Evolutionary conservation across 2,113 vertebrate genomes (phyloP), one percentile per base, ranked within the genome.

Genomic region (Hemiscyllium ocellatum): DNA sequence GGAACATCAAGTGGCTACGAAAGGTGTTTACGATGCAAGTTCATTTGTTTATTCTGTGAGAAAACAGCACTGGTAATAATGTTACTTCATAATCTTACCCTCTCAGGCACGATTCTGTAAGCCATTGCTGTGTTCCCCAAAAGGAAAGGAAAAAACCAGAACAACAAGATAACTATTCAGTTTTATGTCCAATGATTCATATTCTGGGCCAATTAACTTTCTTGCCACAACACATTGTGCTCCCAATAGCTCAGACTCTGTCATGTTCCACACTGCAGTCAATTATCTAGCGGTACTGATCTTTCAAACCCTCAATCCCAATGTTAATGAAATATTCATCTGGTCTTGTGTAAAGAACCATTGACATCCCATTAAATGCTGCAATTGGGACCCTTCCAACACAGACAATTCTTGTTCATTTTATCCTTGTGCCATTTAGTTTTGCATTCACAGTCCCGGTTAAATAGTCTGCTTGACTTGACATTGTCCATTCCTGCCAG

Each of bases 321-420:
- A 93, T 68, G n/a, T 93, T 93, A 37, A 93, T 93, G 89, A 93
- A 93, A 93, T 93, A 93, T 93, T 93, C 89, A 93, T 93, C 61
- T 33, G 6, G 89, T 68, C 22, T 61, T 37, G n/a, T 93, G 89
- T 93, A 93, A 93, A 68, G 89, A 66, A 68, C n/a, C 61, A 66
- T 42, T 91, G 61, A 93, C 89, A 93, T 93, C 61, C n/a, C 33
- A 93, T 93, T 93, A 66, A 93, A 37, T 66, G 1, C 61, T 93
- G 19, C 19, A n/a, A 12, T 61, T 93, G 89, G 56, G 61, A 37
- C 65, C 19, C 61, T 93, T 93, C 89, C 89, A 68, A 66, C 15
- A 93, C n/a, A 37, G 37, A 93, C 89, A 66, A 68, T 61, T 93
- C 61, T 66, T 37, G 29, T 93, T 93, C 65, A 37, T 93, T 93